Base-by-base conservation (phyloP, 2,797 vertebrate genomes). In the Phrynocephalus forsythii region DNA sequence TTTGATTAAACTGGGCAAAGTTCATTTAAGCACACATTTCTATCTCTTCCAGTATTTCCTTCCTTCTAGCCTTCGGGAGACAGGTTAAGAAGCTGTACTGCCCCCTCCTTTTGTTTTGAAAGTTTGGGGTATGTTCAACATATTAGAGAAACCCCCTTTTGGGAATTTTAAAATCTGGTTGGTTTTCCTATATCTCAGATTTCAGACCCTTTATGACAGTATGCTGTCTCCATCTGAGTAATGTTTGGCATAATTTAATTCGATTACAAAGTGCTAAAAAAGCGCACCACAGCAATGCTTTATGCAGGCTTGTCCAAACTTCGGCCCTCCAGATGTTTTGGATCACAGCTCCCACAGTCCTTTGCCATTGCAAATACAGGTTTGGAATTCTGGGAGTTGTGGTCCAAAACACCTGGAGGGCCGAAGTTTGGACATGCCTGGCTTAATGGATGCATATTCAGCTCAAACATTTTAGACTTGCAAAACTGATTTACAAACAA, bases 1-100 rank as follows among this genome's bases (percentile, higher is more conserved):
- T 82, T 87, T 82, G 18, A 75, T 75, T n/a, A 86, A 33, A 50
- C 66, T 52, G 18, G 71, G 50, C 24, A 30, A 73, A 84, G 3
- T 63, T 48, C 5, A 83, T 73, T 48, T 81, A 80, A 81, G 77
- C 66, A 81, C 52, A 48, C 28, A 9, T 15, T 66, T 9, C 26
- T 16, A 60, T 86, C 24, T 30, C 30, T 79, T 71, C 63, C 60
- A 52, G 6, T 38, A 50, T 38, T 83, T 87, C 75, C 63, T 77
- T 30, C 6, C 2, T 69, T 48, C 16, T 83, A 26, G n/a, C 67
- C 52, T 50, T 77, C 48, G 52, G 44, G 67, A 71, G 7, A 86
- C 71, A 86, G 63, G 67, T 26, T 52, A 7, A 79, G n/a, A 6
- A 38, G 13, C 16, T 26, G 24, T 79, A 7, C 50, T 76, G 18